A percentile compares a stretch with the other conserved stretches of the same genome.
Evolutionary conservation across 2,888 invertebrate genomes (phyloP).

Genomic region (Aporophyla lueneburgensis): DNA sequence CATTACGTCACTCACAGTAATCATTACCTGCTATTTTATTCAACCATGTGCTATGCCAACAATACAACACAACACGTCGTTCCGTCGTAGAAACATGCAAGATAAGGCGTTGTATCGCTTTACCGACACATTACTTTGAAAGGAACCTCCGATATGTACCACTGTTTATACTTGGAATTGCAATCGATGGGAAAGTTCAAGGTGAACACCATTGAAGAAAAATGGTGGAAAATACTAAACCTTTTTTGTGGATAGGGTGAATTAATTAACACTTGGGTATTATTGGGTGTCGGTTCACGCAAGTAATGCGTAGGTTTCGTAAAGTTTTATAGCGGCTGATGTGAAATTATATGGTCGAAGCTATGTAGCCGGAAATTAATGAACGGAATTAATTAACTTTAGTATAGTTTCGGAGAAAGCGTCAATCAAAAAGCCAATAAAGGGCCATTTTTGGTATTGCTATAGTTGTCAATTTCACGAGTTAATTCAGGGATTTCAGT

Average conservation of each 20-base stretch:
- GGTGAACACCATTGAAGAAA: conserved; percentile 65
- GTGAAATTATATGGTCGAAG: conserved; percentile 15
- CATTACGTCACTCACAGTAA: conserved; percentile 25
- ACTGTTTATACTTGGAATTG: conserved; percentile 63
- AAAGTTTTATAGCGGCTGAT: conserved; percentile 25
- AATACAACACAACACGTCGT: conserved; percentile 20
- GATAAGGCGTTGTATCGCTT: conserved; percentile 47
- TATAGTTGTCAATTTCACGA: not conserved
- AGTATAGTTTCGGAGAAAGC: not conserved
- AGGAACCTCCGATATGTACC: conserved; percentile 59
- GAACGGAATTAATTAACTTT: conserved; percentile 14
- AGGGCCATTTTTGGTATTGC: not conserved
- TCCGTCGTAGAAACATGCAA: conserved; percentile 47
- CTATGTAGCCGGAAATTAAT: conserved; percentile 23
- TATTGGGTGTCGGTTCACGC: conserved; percentile 49
- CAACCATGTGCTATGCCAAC: conserved; percentile 26
- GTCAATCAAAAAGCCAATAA: not conserved
- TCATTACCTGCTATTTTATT: conserved; percentile 32
- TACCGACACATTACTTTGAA: conserved; percentile 49
- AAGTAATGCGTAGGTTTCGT: conserved; percentile 24
- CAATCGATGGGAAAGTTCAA: conserved; percentile 74
- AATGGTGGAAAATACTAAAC: conserved; percentile 46
- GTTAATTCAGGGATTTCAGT: not conserved
- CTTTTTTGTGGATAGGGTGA: conserved; percentile 49
- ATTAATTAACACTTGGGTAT: conserved; percentile 61